A percentile compares a stretch with the other conserved stretches of the same genome.
Conservation (phyloP, 2,888 invertebrate genomes). For the Oxystoma pomonae region DNA sequence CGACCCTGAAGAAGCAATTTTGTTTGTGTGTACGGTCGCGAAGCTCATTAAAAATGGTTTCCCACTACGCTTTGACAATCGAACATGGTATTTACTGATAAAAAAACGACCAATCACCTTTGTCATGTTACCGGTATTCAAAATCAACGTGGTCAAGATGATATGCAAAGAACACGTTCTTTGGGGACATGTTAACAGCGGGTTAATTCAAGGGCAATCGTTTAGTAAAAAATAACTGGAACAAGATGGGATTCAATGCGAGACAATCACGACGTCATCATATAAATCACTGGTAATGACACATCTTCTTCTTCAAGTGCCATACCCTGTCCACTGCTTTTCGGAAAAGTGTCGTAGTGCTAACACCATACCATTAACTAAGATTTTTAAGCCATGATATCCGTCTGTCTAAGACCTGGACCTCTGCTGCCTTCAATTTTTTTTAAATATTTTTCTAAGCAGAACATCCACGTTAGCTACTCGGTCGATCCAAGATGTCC, state of each 20-base stretch:
- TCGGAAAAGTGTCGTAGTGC: too few relatives aligned
- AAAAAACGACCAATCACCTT: constrained; percentile 22
- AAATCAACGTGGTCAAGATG: constrained; percentile 25
- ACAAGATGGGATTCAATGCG: constrained; percentile 19
- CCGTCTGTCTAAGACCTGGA: too few relatives aligned
- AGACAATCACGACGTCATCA: constrained; percentile 19
- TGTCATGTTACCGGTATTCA: constrained; percentile 25
- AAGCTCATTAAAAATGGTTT: constrained; percentile 19
- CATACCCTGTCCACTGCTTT: too few relatives aligned
- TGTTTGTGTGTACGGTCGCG: constrained; percentile 3
- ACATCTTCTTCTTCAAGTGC: too few relatives aligned
- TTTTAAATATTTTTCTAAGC: too few relatives aligned
- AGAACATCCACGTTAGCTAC: too few relatives aligned
- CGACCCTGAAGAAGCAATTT: not conserved
- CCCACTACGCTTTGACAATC: constrained; percentile 26
- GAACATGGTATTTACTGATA: constrained; percentile 22
- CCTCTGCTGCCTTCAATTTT: too few relatives aligned
- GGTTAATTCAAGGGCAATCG: constrained; percentile 25
- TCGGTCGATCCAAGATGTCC: too few relatives aligned
- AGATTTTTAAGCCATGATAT: too few relatives aligned
- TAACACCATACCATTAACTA: too few relatives aligned
- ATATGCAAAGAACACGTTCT: constrained; percentile 23
- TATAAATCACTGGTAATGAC: constrained; percentile 22
- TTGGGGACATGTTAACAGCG: constrained; percentile 24
- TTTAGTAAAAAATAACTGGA: constrained; percentile 24